phyloP scores from a whole-genome alignment of 2,888 invertebrate genomes.

The Phortica okadai region DNA sequence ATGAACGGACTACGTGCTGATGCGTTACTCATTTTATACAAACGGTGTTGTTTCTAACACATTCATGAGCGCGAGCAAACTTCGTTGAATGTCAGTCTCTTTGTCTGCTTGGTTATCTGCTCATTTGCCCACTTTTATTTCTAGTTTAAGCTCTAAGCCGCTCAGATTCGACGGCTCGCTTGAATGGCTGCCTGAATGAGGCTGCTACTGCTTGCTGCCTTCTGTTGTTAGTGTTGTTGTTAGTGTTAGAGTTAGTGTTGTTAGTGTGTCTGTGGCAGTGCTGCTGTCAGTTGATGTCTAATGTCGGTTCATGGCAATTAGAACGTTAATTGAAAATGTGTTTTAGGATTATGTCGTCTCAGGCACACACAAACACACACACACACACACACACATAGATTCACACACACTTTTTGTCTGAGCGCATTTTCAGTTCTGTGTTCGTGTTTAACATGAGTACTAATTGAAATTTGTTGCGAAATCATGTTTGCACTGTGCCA shows the following conservation, averaged over 20 bases:
- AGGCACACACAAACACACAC: slow-evolving; percentile 41
- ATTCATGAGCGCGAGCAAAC: background rate
- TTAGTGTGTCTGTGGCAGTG: too few relatives aligned
- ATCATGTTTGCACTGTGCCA: slow-evolving; percentile 5
- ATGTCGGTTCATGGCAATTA: slow-evolving; percentile 44
- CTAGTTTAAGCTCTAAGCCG: background rate
- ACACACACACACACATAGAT: slow-evolving; percentile 38
- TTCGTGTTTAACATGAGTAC: slow-evolving; percentile 45
- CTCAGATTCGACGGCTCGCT: background rate
- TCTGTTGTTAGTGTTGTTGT: too few relatives aligned
- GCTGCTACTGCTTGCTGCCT: too few relatives aligned
- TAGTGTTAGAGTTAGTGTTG: too few relatives aligned
- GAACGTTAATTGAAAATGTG: slow-evolving; percentile 52
- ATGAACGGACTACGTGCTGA: background rate
- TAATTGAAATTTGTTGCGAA: slow-evolving; percentile 39
- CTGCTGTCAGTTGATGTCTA: background rate
- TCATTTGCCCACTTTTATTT: background rate
- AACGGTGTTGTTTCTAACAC: background rate
- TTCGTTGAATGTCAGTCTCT: background rate
- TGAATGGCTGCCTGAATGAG: background rate
- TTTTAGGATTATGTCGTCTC: slow-evolving; percentile 49
- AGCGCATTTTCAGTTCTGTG: slow-evolving; percentile 36
- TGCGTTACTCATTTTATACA: background rate
- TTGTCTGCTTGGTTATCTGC: background rate
- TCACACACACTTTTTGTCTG: slow-evolving; percentile 28